Evolutionary conservation across 2,888 invertebrate species (phyloP).

Genomic region (Ctenicera cuprea): DNA sequence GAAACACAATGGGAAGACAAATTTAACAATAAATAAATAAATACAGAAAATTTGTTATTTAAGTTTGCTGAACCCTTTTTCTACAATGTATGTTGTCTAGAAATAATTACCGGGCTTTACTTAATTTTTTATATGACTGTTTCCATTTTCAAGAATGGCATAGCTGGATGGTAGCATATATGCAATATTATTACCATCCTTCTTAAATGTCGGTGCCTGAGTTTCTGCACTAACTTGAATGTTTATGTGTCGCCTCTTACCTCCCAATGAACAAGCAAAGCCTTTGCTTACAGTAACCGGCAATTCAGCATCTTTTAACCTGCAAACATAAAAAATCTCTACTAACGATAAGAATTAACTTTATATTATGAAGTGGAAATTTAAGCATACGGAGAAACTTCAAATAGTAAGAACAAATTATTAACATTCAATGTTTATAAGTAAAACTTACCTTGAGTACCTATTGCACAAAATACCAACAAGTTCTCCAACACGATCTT

Average conservation of each 20-base stretch:
- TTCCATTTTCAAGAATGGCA: slow-evolving; percentile 71
- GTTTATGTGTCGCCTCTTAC: slow-evolving; percentile 80
- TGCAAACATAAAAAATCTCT: too few species aligned
- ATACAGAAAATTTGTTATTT: background rate
- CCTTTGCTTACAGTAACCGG: slow-evolving; percentile 83
- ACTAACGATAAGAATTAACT: too few species aligned
- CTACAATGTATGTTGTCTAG: too few species aligned
- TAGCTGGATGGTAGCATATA: slow-evolving; percentile 74
- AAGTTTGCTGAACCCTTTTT: too few species aligned
- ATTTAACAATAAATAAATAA: slow-evolving; percentile 25
- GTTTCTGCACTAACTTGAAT: slow-evolving; percentile 77
- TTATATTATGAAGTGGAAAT: too few species aligned
- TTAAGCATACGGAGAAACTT: too few species aligned
- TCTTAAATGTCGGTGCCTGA: slow-evolving; percentile 73
- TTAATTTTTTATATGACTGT: slow-evolving; percentile 46
- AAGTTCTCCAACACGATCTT: slow-evolving; percentile 91
- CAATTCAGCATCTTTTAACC: slow-evolving; percentile 82
- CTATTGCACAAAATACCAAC: slow-evolving; percentile 87
- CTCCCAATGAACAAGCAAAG: slow-evolving; percentile 89
- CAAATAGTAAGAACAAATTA: too few species aligned
- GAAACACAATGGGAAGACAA: background rate
- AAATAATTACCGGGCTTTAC: background rate
- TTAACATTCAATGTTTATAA: background rate
- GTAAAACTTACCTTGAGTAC: slow-evolving; percentile 82
- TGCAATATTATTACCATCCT: slow-evolving; percentile 74